Conservation (phyloP, 2,797 vertebrate genomes). For the Crocodylus rhombifer region DNA sequence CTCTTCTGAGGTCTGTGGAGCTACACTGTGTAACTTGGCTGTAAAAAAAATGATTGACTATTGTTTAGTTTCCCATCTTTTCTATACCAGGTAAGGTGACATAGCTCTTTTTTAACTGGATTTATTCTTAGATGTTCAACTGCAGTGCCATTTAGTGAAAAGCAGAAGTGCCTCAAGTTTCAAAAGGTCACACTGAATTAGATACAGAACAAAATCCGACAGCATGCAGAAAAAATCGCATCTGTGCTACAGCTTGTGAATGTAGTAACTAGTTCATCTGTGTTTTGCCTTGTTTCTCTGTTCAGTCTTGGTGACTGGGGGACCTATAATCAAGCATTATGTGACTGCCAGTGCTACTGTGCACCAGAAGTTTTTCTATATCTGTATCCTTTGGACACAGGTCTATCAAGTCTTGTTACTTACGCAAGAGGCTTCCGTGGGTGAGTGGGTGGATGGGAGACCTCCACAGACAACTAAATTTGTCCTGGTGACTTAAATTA, state of each 20-base stretch:
- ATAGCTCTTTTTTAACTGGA: neutral
- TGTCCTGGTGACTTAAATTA: neutral
- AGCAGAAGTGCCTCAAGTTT: conserved; percentile 15
- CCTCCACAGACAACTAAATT: neutral
- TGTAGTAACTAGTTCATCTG: neutral
- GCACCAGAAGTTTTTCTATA: neutral
- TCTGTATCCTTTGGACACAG: neutral
- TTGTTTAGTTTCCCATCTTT: fast-evolving
- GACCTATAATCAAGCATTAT: neutral
- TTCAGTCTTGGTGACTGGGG: neutral
- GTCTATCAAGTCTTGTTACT: neutral
- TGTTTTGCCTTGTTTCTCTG: neutral
- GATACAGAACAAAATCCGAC: neutral
- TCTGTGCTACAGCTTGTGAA: neutral
- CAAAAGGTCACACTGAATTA: conserved; percentile 8
- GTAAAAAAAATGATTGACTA: neutral
- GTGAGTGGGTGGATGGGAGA: neutral
- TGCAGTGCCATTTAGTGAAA: neutral
- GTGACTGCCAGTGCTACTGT: neutral
- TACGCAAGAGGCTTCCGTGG: fast-evolving
- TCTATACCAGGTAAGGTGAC: neutral
- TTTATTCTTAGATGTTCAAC: neutral
- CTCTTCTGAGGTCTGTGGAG: neutral
- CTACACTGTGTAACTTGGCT: neutral
- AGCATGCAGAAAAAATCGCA: neutral